Evolutionary conservation across 2,888 invertebrate species (phyloP), one percentile per base, ranked within the genome.

Genomic region (Ptychoptera albimana): DNA sequence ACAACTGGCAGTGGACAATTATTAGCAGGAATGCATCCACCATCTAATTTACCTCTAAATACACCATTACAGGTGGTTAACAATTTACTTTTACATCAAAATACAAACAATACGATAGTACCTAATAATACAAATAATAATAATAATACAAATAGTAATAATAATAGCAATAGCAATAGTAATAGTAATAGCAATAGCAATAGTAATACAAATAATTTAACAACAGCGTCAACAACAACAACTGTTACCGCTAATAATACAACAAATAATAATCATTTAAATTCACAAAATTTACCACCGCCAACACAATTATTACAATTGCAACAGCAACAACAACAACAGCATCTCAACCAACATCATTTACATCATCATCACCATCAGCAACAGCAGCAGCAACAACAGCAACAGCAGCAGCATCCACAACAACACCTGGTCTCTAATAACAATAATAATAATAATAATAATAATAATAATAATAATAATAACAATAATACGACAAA

Each of bases 1-100:
- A 38, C 13, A 10, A 31, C 37, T 12, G 2, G 15, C 6, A 42
- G 34, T 41, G 14, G 60, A 50, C 59, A 60, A 50, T 53, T 60
- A 50, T 51, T 62, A 45, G 52, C 59, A 44, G 53, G 57, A 49
- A 60, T 60, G 56, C 57, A 59, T 52, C 58, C 55, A 16, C 52
- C 53, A 37, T 53, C 51, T 45, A 46, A 54, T 14, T 55, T 65
- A 54, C 65, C 65, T 14, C 58, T 55, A 44, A 48, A 30, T 9
- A 39, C 64, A 48, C 65, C 65, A 7, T 48, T 65, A 46, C 63
- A 63, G 54, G 62, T 64, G 44, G 64, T 64, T 16, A 61, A 65
- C 49, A 62, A 60, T 50, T 53, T 65, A 51, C 64, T 63, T 23
- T 7, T 23, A 5, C 23, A 5, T 5, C 23, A 23, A 23, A 23